Evolutionary conservation across 1,140 invertebrate species (phyloP), one percentile per base, ranked within the genome.

Genomic region (Neotoxoptera formosana): DNA sequence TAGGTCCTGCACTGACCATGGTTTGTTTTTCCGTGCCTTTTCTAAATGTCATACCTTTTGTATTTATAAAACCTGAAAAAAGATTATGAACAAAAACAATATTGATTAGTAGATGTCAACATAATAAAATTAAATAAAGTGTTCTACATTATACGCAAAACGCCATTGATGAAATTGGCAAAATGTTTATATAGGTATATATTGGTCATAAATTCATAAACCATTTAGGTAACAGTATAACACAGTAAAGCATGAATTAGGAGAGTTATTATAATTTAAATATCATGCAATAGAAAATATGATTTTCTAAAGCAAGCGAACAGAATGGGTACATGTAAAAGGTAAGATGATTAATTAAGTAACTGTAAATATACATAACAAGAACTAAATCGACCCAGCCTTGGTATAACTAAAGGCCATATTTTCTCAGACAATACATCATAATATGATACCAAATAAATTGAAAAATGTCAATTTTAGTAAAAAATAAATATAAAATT

Each of bases 1-100:
- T 97, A 1, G 98, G 97, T 30, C 98, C 98, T 56, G 96, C 97
- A 93, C 96, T 95, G 14, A 97, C 96, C 96, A 97, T 97, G 0
- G 97, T 96, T 25, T 96, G 94, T 67, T 94, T 94, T 94, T 96
- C 96, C 93, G 96, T 95, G 30, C 96, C 96, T 7, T 95, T 95
- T 93, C 97, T 95, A 53, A 96, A 96, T 76, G 96, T 96, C 94
- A 97, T 95, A 1, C 97, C 97, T 94, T 95, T 95, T 9, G 95
- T 93, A 25, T 95, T 95, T 41, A 95, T 95, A 36, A 95, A 94
- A 60, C 95, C 95, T 95, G 11, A 90, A 53, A 94, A 94, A 94
- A 93, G 0, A 56, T 41, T 89, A 36, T 53, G 9, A 53, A 91
- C n/a, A 91, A 76, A 76, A 36, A 81, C n/a, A 47, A n/a, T 36